Conservation (phyloP, 1,140 invertebrate species). For the Bacillus rossius region DNA sequence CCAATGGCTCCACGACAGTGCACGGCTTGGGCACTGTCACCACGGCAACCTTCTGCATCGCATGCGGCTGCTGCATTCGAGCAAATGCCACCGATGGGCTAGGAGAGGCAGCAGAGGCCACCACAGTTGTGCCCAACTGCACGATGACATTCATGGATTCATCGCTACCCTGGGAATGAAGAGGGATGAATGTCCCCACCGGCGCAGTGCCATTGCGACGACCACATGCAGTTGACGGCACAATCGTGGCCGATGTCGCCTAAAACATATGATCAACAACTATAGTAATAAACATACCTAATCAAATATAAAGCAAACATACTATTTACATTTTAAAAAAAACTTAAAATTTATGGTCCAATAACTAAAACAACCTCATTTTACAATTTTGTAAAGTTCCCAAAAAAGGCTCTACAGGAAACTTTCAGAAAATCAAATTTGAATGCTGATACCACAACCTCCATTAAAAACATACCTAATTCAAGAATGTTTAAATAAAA, state of each 20-base stretch:
- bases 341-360: too few species aligned
- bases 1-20: not conserved
- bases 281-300: too few species aligned
- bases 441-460: too few species aligned
- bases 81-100: constrained; percentile 3
- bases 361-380: too few species aligned
- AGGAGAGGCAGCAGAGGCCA: not conserved
- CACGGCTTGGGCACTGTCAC: not conserved
- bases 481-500: too few species aligned
- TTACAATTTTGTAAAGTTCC: too few species aligned
- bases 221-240: not conserved
- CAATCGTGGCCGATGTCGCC: not conserved
- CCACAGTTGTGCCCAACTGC: constrained; percentile 11
- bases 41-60: not conserved
- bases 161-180: constrained; percentile 5
- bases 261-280: too few species aligned
- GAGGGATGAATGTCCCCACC: constrained; percentile 5
- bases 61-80: not conserved
- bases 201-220: not conserved
- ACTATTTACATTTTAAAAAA: too few species aligned
- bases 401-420: too few species aligned
- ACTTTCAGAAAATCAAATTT: too few species aligned
- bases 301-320: too few species aligned
- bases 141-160: constrained; percentile 11
- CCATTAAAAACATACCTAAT: too few species aligned